Conservation (phyloP, 2,113 vertebrate species). For the Chunga burmeisteri region DNA sequence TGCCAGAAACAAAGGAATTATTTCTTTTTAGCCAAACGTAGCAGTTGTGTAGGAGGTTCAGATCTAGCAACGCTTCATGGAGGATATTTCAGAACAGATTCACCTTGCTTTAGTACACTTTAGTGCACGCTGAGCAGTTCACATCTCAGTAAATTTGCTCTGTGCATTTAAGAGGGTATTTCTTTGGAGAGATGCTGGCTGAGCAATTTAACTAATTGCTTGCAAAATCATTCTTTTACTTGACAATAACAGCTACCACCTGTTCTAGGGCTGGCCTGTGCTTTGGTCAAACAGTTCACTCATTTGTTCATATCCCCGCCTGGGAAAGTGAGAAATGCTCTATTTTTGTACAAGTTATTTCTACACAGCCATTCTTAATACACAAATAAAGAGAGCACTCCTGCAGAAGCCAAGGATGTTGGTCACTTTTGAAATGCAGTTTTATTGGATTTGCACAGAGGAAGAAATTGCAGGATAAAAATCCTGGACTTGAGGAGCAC, state of each 20-base stretch:
- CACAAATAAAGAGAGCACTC: background rate
- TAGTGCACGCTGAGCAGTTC: background rate
- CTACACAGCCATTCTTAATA: background rate
- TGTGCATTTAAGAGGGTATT: background rate
- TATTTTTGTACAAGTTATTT: background rate
- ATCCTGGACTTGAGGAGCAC: background rate
- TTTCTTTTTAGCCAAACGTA: background rate
- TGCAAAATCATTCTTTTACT: conserved; percentile 4
- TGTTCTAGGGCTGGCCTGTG: background rate
- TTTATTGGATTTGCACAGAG: background rate
- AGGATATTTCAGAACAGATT: background rate
- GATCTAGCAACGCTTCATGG: background rate
- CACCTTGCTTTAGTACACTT: background rate
- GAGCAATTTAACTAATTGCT: conserved; percentile 8
- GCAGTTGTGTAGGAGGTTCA: background rate
- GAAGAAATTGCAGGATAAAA: background rate
- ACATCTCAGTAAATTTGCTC: background rate
- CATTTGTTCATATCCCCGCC: background rate
- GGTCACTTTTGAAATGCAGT: background rate
- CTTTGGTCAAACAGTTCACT: background rate
- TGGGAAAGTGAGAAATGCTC: conserved; percentile 3
- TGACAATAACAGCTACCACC: conserved; percentile 19
- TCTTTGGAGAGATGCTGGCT: background rate
- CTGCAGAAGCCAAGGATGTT: background rate
- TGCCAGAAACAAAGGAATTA: background rate